Evolutionary conservation across 2,888 invertebrate genomes (phyloP), one percentile per base, ranked within the genome.

Genomic region (Athalia circularis): DNA sequence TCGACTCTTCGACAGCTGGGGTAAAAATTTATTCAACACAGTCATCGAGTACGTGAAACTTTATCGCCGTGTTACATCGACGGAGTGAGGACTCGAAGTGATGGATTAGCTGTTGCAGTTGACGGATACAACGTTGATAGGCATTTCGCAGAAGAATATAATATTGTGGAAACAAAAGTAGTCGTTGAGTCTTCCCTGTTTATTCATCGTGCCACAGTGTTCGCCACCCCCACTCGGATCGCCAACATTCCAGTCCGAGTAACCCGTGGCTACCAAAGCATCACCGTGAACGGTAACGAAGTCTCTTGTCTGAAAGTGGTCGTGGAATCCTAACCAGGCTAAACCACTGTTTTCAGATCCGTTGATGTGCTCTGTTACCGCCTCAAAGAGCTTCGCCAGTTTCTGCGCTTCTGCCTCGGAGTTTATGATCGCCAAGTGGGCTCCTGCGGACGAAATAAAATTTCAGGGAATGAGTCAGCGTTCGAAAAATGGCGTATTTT

Each of bases 391-490:
- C 47, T 54, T 15, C 5, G 43, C 8, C 5, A 80, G 68, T 62
- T 77, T 77, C 72, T 76, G 68, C 8, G 80, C 70, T 70, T 81
- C 82, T 9, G 80, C 67, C 13, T 81, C 80, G 9, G 80, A 79
- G 77, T 81, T 81, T 67, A 83, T 80, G 76, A 83, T 80, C 7
- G 79, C 82, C 52, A 82, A 78, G 64, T 83, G 80, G 43, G 79
- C 79, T 65, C 82, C 81, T 50, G 72, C 3, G 8, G 67, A 11
- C 5, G 15, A 3, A 68, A 15, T 2, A 68, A 8, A 15, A 11
- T 45, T 64, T 45, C 29, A 29, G 29, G 29, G 47, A 50, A 29
- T 9, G 9, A 68, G 52, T 29, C 67, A 68, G 9, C 3, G 11
- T 6, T 52, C 6, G 47, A 6, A 54, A 15, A 6, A 29, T 29